Conservation (phyloP, 2,113 vertebrate species). For the Pantherophis guttatus region DNA sequence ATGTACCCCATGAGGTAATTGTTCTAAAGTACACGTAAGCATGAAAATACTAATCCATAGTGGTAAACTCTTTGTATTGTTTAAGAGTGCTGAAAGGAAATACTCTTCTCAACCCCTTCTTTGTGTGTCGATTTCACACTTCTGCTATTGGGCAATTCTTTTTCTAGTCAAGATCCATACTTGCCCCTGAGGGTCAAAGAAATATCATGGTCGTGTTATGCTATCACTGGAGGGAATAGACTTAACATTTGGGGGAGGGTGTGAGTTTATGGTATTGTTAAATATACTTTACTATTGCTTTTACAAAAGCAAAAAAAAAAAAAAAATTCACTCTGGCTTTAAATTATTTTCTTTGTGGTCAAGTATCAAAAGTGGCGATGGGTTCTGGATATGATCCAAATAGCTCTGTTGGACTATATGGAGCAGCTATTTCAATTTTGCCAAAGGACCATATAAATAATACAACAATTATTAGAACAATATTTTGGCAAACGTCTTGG, state of each 20-base stretch:
- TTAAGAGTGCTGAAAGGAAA: not conserved
- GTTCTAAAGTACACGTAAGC: not conserved
- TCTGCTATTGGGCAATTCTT: not conserved
- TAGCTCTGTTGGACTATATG: not conserved
- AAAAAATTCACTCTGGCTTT: not conserved
- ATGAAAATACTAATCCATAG: not conserved
- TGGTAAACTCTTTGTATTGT: not conserved
- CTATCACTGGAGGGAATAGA: not conserved
- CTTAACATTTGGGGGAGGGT: not conserved
- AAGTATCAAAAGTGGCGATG: not conserved
- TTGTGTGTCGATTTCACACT: not conserved
- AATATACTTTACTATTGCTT: not conserved
- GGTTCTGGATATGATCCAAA: not conserved
- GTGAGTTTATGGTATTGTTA: not conserved
- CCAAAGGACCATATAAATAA: not conserved
- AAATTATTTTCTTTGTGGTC: not conserved
- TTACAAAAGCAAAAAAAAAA: not conserved
- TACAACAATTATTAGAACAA: not conserved
- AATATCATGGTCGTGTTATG: not conserved
- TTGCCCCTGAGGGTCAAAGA: not conserved
- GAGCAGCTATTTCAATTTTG: not conserved
- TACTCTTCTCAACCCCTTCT: not conserved
- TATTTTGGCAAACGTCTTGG: not conserved
- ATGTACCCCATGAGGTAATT: slow-evolving; percentile 71
- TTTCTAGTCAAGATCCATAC: not conserved